phyloP scores from a whole-genome alignment of 2,113 vertebrate species.

The Dendropsophus ebraccatus region DNA sequence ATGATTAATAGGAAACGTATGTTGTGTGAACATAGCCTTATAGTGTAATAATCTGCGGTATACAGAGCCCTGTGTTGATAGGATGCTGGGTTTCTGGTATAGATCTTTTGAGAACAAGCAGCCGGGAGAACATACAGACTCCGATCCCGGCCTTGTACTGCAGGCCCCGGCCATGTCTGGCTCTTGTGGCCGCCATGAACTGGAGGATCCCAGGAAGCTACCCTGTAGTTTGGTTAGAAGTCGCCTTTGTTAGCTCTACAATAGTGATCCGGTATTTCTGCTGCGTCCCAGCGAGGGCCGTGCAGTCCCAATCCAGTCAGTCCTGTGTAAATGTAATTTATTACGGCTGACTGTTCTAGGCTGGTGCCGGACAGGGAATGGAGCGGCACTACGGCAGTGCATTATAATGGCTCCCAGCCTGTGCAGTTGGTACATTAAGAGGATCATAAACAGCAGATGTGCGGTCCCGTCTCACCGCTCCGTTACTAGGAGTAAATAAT shows the following conservation, averaged over 20 bases:
- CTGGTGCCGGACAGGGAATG: background rate
- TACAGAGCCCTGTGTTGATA: no score
- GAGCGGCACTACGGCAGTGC: background rate
- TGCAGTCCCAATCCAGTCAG: no score
- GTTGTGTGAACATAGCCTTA: no score
- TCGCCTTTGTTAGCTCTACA: no score
- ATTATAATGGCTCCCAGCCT: background rate
- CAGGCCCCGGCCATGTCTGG: background rate
- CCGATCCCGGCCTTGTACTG: no score
- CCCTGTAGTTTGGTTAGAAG: no score
- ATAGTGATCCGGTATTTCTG: background rate
- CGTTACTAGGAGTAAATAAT: conserved; percentile 10
- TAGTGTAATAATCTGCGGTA: no score
- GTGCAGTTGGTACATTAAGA: conserved; percentile 10
- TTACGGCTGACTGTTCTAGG: background rate
- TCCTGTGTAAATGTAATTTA: background rate
- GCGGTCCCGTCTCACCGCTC: background rate
- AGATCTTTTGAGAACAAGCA: no score
- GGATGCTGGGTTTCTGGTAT: no score
- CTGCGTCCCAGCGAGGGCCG: background rate
- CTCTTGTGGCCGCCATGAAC: background rate
- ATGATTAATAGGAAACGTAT: no score
- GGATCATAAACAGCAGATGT: conserved; percentile 36
- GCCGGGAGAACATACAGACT: no score
- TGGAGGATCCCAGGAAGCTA: no score